Evolutionary conservation across 2,113 vertebrate genomes (phyloP).

Genomic region (Gopherus flavomarginatus): DNA sequence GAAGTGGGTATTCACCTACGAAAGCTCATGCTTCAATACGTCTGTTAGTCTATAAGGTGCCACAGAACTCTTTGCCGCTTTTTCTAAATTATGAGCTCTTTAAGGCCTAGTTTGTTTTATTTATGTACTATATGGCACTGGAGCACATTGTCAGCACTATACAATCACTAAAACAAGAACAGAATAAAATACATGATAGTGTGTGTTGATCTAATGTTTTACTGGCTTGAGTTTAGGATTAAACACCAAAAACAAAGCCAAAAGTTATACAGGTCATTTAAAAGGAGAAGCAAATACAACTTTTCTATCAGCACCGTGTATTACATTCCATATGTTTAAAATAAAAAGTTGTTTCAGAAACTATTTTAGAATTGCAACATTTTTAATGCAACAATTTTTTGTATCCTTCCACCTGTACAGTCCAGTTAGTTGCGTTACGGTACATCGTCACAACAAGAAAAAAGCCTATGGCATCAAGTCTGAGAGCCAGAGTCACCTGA

Average conservation of each 20-base stretch:
- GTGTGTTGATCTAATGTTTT: background rate
- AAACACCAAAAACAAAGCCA: conserved; percentile 1
- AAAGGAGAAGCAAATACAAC: background rate
- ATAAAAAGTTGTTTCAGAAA: background rate
- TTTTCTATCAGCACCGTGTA: background rate
- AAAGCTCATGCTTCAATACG: too few relatives aligned
- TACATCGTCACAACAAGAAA: too few relatives aligned
- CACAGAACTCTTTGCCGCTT: too few relatives aligned
- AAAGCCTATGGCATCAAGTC: too few relatives aligned
- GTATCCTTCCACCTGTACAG: background rate
- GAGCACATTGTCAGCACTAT: background rate
- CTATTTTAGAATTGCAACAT: background rate
- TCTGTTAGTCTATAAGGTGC: too few relatives aligned
- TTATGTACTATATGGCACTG: rapidly evolving
- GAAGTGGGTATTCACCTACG: too few relatives aligned
- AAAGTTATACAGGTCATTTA: background rate
- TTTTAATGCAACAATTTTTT: background rate
- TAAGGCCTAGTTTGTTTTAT: background rate
- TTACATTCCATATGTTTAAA: too few relatives aligned
- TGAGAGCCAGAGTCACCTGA: too few relatives aligned
- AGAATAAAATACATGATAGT: background rate
- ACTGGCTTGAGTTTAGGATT: background rate
- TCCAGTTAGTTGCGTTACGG: too few relatives aligned
- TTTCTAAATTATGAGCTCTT: background rate
- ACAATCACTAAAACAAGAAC: background rate